Evolutionary conservation across 2,113 vertebrate species (phyloP).

Genomic region (Ramphastos sulfuratus): DNA sequence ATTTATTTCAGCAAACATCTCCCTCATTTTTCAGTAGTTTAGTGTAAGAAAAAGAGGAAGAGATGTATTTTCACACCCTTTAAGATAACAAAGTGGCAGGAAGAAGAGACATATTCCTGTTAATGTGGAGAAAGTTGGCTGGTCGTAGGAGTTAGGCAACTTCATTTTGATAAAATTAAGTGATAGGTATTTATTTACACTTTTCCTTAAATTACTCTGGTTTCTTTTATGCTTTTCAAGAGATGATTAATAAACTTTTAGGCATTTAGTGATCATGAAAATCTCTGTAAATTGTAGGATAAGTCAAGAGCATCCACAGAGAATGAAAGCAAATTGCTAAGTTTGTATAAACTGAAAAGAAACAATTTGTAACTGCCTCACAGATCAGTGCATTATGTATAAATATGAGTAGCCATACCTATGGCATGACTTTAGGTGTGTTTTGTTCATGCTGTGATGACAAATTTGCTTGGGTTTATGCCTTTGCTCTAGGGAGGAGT

Average conservation of each 20-base stretch:
- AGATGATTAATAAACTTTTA: background rate
- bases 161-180: background rate
- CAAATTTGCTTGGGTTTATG: background rate
- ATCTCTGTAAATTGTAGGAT: background rate
- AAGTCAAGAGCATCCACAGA: background rate
- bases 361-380: background rate
- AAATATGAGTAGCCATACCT: background rate
- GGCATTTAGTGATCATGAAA: background rate
- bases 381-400: background rate
- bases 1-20: background rate
- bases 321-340: background rate
- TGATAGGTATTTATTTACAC: background rate
- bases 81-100: background rate
- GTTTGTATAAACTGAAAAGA: background rate
- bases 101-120: background rate
- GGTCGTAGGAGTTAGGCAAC: background rate
- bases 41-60: background rate
- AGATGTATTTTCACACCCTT: background rate
- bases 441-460: background rate
- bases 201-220: background rate
- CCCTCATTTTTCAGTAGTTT: background rate
- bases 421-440: rapidly evolving
- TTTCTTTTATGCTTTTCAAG: background rate
- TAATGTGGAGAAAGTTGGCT: too few relatives aligned
- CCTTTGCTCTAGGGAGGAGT: background rate